Evolutionary conservation across 30 jellyfish, hydroid and myxozoan species (phyloP).

Genomic region (Rhopilema esculentum): DNA sequence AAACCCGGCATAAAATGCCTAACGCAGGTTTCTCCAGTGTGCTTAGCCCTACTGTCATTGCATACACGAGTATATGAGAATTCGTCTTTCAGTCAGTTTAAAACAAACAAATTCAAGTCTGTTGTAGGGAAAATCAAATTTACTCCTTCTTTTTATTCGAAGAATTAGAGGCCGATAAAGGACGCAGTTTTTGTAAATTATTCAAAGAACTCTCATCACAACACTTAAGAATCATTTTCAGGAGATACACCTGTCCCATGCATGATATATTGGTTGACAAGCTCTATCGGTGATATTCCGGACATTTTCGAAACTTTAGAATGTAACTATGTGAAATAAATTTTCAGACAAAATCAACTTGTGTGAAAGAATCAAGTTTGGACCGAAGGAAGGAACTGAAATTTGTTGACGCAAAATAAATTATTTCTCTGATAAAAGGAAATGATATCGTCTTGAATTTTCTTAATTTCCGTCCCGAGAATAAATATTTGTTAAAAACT

Average conservation of each 20-base stretch:
- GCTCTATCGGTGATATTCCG: background rate
- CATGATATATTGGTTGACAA: background rate
- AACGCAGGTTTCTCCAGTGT: background rate
- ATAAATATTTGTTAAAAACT: too few relatives aligned
- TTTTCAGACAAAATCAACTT: too few relatives aligned
- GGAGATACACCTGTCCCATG: background rate
- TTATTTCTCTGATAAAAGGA: too few relatives aligned
- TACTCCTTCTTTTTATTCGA: background rate
- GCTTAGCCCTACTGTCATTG: background rate
- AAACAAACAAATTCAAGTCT: background rate
- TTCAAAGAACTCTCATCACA: background rate
- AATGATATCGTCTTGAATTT: too few relatives aligned
- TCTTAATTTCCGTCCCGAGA: too few relatives aligned
- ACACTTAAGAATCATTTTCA: background rate
- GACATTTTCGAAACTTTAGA: background rate
- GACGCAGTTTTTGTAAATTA: background rate
- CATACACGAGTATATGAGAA: background rate
- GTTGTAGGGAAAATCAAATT: background rate
- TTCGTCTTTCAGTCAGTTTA: background rate
- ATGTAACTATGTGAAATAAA: too few relatives aligned
- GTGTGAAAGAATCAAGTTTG: too few relatives aligned
- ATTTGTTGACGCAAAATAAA: too few relatives aligned
- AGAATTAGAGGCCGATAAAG: background rate
- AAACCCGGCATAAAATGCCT: background rate
- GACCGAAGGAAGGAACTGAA: too few relatives aligned